phyloP scores from a whole-genome alignment of 2,113 vertebrate genomes.

The Esox niger region DNA sequence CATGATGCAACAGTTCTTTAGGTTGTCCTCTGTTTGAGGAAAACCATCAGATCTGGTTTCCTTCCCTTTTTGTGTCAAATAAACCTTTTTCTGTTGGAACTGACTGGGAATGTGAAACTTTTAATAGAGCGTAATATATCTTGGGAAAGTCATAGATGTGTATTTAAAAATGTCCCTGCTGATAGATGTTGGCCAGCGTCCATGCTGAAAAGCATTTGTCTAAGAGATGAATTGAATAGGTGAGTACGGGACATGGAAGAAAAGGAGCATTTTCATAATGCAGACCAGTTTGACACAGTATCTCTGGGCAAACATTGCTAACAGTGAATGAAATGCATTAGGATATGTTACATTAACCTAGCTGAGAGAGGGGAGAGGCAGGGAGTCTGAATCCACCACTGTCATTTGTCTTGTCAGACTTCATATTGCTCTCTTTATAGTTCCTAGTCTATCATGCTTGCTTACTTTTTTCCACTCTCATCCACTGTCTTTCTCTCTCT shows the following conservation, averaged over 20 bases:
- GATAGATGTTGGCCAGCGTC: conserved; percentile 64
- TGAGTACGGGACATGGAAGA: conserved; percentile 8
- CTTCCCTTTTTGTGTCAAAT: conserved; percentile 6
- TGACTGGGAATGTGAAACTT: conserved; percentile 28
- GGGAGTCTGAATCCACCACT: conserved; percentile 29
- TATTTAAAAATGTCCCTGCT: conserved; percentile 54
- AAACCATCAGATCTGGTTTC: too few species aligned
- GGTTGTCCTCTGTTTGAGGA: too few species aligned
- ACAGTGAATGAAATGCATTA: conserved; percentile 68
- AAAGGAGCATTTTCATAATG: conserved; percentile 50
- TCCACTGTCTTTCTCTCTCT: not conserved
- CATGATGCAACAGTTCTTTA: too few species aligned
- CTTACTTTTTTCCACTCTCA: conserved; percentile 19
- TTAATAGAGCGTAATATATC: conserved; percentile 60
- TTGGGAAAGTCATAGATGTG: conserved; percentile 50
- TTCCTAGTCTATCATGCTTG: conserved; percentile 48
- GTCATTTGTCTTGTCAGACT: conserved; percentile 63
- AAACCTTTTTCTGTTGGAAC: conserved; percentile 30
- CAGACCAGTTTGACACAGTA: conserved; percentile 64
- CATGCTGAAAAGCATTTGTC: conserved; percentile 50
- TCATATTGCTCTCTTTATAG: conserved; percentile 45
- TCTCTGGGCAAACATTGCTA: conserved; percentile 53
- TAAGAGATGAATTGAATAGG: conserved; percentile 60
- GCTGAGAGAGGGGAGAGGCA: conserved; percentile 14
- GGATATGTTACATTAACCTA: conserved; percentile 64